Evolutionary conservation across 2,888 invertebrate genomes (phyloP).

Genomic region (Gnatocerus cornutus): DNA sequence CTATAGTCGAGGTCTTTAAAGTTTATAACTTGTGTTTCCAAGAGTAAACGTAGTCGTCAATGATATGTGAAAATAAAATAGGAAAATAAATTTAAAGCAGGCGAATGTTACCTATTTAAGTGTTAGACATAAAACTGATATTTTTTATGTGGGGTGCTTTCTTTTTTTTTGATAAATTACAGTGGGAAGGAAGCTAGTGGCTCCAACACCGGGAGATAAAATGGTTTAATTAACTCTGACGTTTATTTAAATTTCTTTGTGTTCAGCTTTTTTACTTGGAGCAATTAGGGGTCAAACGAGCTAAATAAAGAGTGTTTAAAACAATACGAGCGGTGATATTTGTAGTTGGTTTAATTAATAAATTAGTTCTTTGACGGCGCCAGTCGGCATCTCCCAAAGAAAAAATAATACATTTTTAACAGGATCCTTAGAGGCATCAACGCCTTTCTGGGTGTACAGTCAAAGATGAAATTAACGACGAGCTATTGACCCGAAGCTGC

Average conservation of each 20-base stretch:
- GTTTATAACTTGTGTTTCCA: constrained; percentile 15
- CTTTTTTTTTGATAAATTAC: not conserved
- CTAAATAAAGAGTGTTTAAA: constrained; percentile 46
- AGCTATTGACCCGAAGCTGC: constrained; percentile 24
- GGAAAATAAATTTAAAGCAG: not conserved
- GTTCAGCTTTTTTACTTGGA: constrained; percentile 37
- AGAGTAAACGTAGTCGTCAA: constrained; percentile 13
- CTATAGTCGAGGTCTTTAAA: constrained; percentile 17
- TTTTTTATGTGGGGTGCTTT: not conserved
- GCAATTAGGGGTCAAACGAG: constrained; percentile 36
- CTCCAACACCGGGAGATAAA: constrained; percentile 1
- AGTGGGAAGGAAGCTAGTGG: not conserved
- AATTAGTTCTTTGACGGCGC: constrained; percentile 70
- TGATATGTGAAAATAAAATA: not conserved
- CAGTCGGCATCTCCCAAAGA: constrained; percentile 68
- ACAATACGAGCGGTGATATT: constrained; percentile 43
- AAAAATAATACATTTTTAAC: constrained; percentile 71
- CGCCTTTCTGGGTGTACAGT: constrained; percentile 66
- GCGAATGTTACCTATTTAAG: not conserved
- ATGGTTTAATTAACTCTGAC: constrained; percentile 21
- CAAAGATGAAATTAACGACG: constrained; percentile 55
- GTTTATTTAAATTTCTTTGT: constrained; percentile 46
- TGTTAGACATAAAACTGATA: constrained; percentile 2
- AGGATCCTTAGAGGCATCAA: constrained; percentile 71
- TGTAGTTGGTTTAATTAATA: constrained; percentile 67